Percentiles rank a stretch among this genome's conserved stretches.
phyloP scores from a whole-genome alignment of 2,888 invertebrate genomes.

The Sinelater perroti region DNA sequence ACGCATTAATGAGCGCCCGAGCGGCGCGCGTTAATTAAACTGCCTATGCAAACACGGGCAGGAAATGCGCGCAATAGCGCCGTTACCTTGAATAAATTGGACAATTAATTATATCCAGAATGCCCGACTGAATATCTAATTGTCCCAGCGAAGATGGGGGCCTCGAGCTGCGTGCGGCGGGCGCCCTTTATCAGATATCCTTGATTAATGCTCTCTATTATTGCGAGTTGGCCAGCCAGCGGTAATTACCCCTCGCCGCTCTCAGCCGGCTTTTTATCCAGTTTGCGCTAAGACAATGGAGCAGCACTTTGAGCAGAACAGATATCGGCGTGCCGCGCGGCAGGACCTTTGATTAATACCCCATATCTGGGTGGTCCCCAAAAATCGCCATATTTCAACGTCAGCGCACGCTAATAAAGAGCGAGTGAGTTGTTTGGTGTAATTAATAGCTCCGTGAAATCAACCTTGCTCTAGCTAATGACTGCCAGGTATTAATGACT shows the following conservation, averaged over 20 bases:
- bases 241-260: slow-evolving; percentile 15
- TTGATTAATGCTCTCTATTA: slow-evolving; percentile 20
- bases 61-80: slow-evolving; percentile 10
- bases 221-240: slow-evolving; percentile 16
- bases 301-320: slow-evolving; percentile 12
- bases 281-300: slow-evolving; percentile 7
- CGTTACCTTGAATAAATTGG: slow-evolving; percentile 17
- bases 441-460: slow-evolving; percentile 14
- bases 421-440: neutral
- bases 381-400: slow-evolving; percentile 9
- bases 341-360: slow-evolving; percentile 18
- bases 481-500: no score
- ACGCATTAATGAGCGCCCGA: slow-evolving; percentile 7
- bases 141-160: slow-evolving; percentile 11
- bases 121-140: slow-evolving; percentile 12
- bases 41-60: slow-evolving; percentile 16
- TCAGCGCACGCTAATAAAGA: slow-evolving; percentile 8
- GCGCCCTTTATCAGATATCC: slow-evolving; percentile 11
- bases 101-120: slow-evolving; percentile 18
- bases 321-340: slow-evolving; percentile 9
- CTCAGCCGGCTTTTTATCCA: slow-evolving; percentile 3
- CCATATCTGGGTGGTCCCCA: slow-evolving; percentile 16
- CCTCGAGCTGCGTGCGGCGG: slow-evolving; percentile 6
- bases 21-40: slow-evolving; percentile 16
- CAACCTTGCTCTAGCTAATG: no score